Evolutionary conservation across 2,797 vertebrate species (phyloP), one percentile per base, ranked within the genome.

Genomic region (Distichodus sexfasciatus): DNA sequence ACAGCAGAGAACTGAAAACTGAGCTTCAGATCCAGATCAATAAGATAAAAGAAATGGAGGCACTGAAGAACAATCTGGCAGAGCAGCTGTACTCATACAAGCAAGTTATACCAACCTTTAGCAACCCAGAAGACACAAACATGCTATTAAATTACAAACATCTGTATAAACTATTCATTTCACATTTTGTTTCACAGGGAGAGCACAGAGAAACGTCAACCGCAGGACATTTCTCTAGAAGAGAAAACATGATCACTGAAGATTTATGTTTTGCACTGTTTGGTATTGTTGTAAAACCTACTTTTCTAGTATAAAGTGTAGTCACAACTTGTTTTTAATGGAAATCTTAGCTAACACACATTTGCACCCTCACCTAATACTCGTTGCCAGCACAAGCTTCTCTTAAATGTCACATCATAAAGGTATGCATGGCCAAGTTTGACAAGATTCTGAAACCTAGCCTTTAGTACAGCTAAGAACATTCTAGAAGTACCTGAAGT

Each of bases 11-110:
- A 72, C 79, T 98, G 72, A 95, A 90, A 83, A 95, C 87, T 0
- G 92, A 94, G 46, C 84, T 97, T 0, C 90, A 89, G 66, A 87
- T 96, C 58, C 96, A 98, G 83, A 91, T 93, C 64, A 92, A 85
- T 81, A 95, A 94, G 86, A 96, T 88, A 44, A 91, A 90, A 76
- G 92, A 96, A 66, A 87, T 94, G 68, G 92, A 94, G 72, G 90
- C 90, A 57, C 69, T 95, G 63, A 92, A 89, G 83, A 92, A 87
- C 76, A 90, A 81, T 62, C 91, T 96, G 1, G 82, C 88, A 12
- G 83, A 87, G 64, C 91, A 96, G 68, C 88, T 98, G 11, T 81
- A 88, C 61, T 84, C 88, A 63, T 95, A 93, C 84, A 97, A 94
- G 97, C 94, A 83, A 21, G 90, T 71, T 4, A 3, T 14, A 23